phyloP scores from a whole-genome alignment of 2,888 invertebrate species.

The Philhelius pedissequus region DNA sequence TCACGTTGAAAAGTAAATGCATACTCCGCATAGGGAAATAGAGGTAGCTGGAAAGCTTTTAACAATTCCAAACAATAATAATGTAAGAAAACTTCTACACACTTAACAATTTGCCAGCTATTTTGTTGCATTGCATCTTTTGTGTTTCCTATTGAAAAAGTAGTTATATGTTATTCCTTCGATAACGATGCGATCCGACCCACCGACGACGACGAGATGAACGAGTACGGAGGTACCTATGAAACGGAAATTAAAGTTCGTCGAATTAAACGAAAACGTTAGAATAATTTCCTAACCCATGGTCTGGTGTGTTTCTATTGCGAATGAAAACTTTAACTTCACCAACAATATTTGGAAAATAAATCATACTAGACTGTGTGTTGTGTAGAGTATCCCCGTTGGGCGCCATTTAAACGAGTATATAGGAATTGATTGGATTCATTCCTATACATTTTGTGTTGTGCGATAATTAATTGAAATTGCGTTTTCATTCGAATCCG shows the following conservation, averaged over 20 bases:
- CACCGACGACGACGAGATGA: too few relatives aligned
- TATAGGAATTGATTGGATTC: constrained; percentile 15
- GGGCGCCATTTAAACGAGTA: too few relatives aligned
- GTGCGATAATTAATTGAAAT: constrained; percentile 59
- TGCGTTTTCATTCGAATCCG: constrained; percentile 9
- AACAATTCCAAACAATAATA: constrained; percentile 44
- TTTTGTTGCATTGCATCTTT: constrained; percentile 41
- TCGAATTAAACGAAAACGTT: constrained; percentile 49
- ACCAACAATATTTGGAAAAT: constrained; percentile 47
- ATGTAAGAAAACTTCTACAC: constrained; percentile 33
- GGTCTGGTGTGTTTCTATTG: neutral
- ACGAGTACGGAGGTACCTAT: too few relatives aligned
- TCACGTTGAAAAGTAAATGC: neutral
- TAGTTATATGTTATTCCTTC: neutral
- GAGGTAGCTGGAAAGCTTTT: neutral
- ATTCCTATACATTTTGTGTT: neutral
- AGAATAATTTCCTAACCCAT: constrained; percentile 34
- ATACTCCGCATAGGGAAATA: too few relatives aligned
- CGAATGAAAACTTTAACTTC: constrained; percentile 15
- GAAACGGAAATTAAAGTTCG: constrained; percentile 11
- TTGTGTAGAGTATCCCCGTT: neutral
- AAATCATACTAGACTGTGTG: constrained; percentile 31
- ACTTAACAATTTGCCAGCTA: constrained; percentile 4
- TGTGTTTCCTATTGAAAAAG: constrained; percentile 3
- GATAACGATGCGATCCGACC: too few relatives aligned